Evolutionary conservation across 1,140 invertebrate genomes (phyloP), one percentile per base, ranked within the genome.

Genomic region (Scaptodrosophila lebanonensis): DNA sequence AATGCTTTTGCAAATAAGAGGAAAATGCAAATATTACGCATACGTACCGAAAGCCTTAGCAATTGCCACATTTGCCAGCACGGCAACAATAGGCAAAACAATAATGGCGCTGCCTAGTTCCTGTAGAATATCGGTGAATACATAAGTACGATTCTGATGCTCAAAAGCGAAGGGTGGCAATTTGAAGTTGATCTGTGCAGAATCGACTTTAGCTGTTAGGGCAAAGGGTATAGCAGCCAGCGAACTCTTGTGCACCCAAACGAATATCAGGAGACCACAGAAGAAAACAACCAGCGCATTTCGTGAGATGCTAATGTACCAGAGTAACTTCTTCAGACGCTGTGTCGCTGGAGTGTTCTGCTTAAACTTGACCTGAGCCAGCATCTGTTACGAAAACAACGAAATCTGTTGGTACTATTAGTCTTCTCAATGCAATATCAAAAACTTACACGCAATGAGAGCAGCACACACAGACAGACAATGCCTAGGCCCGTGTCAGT

Each of bases 51-150:
- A 96, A 4, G 93, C 92, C 88, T 96, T 97, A 4, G 94, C 94
- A 66, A 96, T 95, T 12, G 95, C 95, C 45, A 95, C 93, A 69
- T 95, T 95, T 42, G 94, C 94, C 13, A 96, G 88, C 2, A 95
- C 91, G 40, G 93, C 94, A 15, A 96, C 91, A 17, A 96, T 79
- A 11, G 95, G 94, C 47, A 95, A 88, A 9, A 95, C 89, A 33
- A 94, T 68, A 3, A 96, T 88, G 1, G 92, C 92, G 13, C 91
- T 90, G 20, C 93, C 92, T 43, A 95, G 88, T 48, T 91, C 89
- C 11, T 87, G 76, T 6, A 91, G 87, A 87, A 95, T 92, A 30
- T 93, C 90, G 3, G 88, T 17, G 61, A 94, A 92, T 11, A 85
- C 77, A 35, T 91, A 85, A 0, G 92, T 92, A 13, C 86, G 68